Base-by-base conservation (phyloP, 2,797 vertebrate genomes). In the Podarcis siculus region DNA sequence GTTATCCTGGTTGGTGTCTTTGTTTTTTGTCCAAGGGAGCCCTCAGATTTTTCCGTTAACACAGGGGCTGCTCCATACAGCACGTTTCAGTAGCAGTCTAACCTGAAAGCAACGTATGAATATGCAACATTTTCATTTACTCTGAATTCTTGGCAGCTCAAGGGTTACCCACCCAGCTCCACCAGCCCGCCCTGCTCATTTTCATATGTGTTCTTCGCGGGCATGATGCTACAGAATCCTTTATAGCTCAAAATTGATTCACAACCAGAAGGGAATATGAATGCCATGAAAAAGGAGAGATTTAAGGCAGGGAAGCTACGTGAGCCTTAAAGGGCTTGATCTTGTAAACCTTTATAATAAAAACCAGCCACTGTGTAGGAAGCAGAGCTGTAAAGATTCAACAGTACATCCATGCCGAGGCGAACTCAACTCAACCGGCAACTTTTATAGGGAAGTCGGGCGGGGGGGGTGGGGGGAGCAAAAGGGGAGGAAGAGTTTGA, bases 191-290 rank as follows among this genome's bases (percentile, higher is more conserved):
- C 12, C 12, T 39, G 5, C 35, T 78, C 82, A 35, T 8, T 66
- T 88, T 55, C 17, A 27, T 35, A 42, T 1, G 27, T 75, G 5
- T 3, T 78, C 80, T 79, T 79, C 80, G 45, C 35, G 8, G n/a
- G 75, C 1, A 5, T 42, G 21, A 35, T 64, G 67, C 78, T 78
- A 71, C 32, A 58, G 10, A 35, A 27, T 64, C 66, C 37, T 72
- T 72, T 64, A 32, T 8, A 4, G 39, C 75, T 84, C 64, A 42
- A 8, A 71, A 82, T 66, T 75, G 75, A 86, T 88, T 82, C 90
- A 83, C 55, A 73, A 37, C 35, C 87, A 67, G 35, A 67, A 55
- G 45, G 23, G 37, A 78, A 64, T 15, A n/a, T 49, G 55, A 55
- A 88, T 35, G 55, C 32, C 8, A 4, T 21, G 86, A 0, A 1